Conservation (phyloP, 2,113 vertebrate species). For the Lophochroa leadbeateri region DNA sequence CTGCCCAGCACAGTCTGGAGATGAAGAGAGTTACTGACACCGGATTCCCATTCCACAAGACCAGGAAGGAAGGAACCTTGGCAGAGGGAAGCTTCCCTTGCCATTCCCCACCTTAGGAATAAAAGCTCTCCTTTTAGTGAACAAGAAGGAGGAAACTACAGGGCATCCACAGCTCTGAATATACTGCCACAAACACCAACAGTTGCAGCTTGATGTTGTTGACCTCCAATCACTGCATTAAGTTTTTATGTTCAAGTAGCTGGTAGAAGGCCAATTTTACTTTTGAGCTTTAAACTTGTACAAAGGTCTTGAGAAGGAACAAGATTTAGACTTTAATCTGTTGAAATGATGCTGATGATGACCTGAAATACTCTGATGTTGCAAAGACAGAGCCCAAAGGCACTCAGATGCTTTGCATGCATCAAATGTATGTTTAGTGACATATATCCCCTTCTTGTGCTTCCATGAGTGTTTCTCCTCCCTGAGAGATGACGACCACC, state of each 20-base stretch:
- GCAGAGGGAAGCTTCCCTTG: neutral
- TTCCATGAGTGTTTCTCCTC: neutral
- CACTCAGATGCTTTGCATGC: neutral
- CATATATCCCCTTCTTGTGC: neutral
- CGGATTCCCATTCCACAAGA: neutral
- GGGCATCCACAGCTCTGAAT: neutral
- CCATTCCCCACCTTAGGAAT: neutral
- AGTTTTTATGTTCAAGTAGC: neutral
- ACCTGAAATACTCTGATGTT: neutral
- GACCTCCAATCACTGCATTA: neutral
- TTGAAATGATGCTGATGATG: neutral
- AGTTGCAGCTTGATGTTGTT: neutral
- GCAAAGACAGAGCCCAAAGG: neutral
- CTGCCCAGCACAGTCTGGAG: neutral
- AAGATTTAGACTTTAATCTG: neutral
- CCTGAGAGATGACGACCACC: neutral
- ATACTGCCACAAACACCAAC: neutral
- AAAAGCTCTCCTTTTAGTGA: neutral
- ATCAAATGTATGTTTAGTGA: neutral
- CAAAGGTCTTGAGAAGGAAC: neutral
- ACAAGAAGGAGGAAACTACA: accelerated
- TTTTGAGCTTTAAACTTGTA: neutral
- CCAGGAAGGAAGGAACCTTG: neutral
- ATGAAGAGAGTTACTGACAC: neutral
- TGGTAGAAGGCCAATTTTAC: neutral